A percentile compares a stretch with the other conserved stretches of the same genome.
Evolutionary conservation across 1,140 invertebrate genomes (phyloP).

Genomic region (Tetraneura akinire): DNA sequence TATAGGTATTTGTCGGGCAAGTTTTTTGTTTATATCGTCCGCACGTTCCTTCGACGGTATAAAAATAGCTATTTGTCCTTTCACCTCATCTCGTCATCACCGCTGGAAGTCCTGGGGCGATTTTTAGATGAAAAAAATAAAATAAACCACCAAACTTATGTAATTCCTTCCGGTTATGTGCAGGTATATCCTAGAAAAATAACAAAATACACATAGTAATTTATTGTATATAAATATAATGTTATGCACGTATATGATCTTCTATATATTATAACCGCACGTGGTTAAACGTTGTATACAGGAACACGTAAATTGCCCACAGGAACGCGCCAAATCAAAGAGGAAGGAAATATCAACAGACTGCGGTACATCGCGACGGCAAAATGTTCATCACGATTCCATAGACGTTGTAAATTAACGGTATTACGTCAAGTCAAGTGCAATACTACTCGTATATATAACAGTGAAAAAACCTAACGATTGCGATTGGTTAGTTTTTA

Average conservation of each 20-base stretch:
- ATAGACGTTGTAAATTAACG: not conserved
- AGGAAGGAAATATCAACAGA: not conserved
- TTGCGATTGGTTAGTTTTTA: not conserved
- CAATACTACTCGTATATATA: not conserved
- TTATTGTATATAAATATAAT: not conserved
- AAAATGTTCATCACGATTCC: not conserved
- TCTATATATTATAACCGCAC: not conserved
- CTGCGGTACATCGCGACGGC: not conserved
- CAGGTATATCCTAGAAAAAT: too few species aligned
- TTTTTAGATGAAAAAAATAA: not conserved
- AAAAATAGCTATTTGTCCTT: not conserved
- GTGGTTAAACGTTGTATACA: not conserved
- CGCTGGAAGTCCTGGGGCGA: not conserved
- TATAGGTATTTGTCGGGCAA: too few species aligned
- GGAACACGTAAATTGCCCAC: not conserved
- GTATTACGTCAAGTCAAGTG: not conserved
- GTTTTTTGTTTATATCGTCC: too few species aligned
- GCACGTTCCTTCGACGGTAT: not conserved
- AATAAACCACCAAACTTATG: not conserved
- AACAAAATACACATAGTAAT: not conserved
- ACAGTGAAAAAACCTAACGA: not conserved
- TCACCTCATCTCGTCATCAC: constrained; percentile 25
- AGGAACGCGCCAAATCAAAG: not conserved
- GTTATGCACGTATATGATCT: not conserved
- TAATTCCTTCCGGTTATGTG: too few species aligned